Evolutionary conservation across 2,888 invertebrate species (phyloP), one percentile per base, ranked within the genome.

Genomic region (Incurvaria masculella): DNA sequence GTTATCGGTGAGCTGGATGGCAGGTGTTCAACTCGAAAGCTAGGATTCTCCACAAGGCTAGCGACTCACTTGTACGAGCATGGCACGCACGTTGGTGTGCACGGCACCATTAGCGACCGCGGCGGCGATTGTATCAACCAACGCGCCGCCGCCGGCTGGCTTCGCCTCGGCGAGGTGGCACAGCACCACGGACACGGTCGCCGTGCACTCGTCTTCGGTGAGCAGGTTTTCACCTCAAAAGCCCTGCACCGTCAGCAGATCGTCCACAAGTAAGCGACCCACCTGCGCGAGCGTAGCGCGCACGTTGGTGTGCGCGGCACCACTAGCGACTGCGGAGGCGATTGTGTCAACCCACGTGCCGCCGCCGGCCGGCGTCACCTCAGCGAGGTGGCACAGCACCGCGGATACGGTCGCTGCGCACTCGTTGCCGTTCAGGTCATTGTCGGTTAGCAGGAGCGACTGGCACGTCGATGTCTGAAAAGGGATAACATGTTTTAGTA

Each of bases 221-320:
- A 73, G 49, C 10, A n/a, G n/a, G n/a, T n/a, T n/a, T 19, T n/a
- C 19, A 19, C 5, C 19, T 10, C 17, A 8, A 42, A 42, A 18
- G 18, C 21, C 6, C 19, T 16, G 16, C 6, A 6, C 5, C 40
- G 17, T 23, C 2, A 39, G 23, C n/a, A n/a, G 21, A 8, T 41
- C 10, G 44, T 17, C n/a, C n/a, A n/a, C n/a, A n/a, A n/a, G n/a
- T n/a, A n/a, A n/a, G n/a, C n/a, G n/a, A n/a, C 45, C 48, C 46
- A 70, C 72, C 66, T 69, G 68, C 1, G 68, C 64, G 21, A 72
- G 6, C 0, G 69, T 53, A 64, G 62, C 67, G 19, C 58, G 61
- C 1, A 55, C 57, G 27, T 67, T 65, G 0, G 33, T 23, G n/a
- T 11, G 23, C 19, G 44, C 33, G 2, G 27, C 21, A 10, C n/a